phyloP scores from a whole-genome alignment of 2,888 invertebrate genomes.

The Eucera pruinosa region DNA sequence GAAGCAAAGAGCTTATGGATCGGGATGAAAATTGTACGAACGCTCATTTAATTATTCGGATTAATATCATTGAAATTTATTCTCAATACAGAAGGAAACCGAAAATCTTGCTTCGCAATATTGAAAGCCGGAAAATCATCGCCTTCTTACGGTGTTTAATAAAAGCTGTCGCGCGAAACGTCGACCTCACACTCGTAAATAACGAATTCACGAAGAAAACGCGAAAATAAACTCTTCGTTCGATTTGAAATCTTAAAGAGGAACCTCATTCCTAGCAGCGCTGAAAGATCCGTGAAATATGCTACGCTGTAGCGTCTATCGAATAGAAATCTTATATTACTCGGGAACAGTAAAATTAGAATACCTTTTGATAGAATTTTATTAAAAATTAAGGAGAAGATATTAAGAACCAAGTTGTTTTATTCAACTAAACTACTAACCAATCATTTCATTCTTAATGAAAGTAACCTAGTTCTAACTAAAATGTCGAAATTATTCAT shows the following conservation, averaged over 20 bases:
- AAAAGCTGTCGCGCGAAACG: slow-evolving; percentile 12
- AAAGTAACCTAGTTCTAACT: too few species aligned
- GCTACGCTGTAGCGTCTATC: too few species aligned
- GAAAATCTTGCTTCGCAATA: neutral
- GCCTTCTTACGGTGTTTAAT: slow-evolving; percentile 17
- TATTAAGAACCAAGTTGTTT: too few species aligned
- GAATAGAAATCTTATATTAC: neutral
- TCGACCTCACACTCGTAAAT: slow-evolving; percentile 2
- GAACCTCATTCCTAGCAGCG: too few species aligned
- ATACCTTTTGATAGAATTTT: too few species aligned
- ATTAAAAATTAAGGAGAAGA: too few species aligned
- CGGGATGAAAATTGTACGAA: slow-evolving; percentile 16
- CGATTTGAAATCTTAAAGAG: neutral
- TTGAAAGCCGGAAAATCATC: slow-evolving; percentile 3
- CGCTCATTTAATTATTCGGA: neutral
- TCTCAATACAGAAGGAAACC: neutral
- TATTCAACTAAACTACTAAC: too few species aligned
- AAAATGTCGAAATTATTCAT: too few species aligned
- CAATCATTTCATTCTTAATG: too few species aligned
- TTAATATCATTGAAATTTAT: slow-evolving; percentile 30
- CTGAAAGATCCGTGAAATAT: neutral
- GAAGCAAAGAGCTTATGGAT: neutral
- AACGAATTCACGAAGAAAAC: neutral
- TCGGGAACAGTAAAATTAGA: neutral
- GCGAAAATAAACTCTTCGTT: neutral